These are phyloP conservation scores for Gerris lacustris DNA, from an alignment of 2,888 invertebrate species.

Conservation along the genomic window DNA sequence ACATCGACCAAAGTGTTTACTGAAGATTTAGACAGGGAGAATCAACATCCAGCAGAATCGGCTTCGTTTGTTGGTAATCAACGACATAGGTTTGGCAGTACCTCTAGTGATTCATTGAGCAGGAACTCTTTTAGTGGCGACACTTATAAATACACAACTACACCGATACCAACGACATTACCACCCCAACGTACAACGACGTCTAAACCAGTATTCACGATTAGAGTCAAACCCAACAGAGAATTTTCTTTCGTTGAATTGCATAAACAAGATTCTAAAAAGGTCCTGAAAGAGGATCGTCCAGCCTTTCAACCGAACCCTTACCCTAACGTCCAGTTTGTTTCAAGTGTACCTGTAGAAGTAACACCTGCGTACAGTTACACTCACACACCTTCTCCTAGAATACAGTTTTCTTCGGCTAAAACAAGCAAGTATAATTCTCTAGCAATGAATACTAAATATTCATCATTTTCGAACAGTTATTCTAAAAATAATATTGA, in stretches of 20 bases:
- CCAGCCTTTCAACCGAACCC: conserved; percentile 24
- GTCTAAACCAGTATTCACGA: conserved; percentile 26
- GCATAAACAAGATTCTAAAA: conserved; percentile 19
- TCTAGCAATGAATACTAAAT: background rate
- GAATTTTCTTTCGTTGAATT: conserved; percentile 28
- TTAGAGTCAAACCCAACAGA: conserved; percentile 26
- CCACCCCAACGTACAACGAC: conserved; percentile 2
- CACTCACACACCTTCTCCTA: background rate
- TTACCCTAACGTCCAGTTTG: background rate
- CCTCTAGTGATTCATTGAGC: background rate
- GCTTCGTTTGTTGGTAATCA: conserved; percentile 50
- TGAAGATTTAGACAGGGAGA: conserved; percentile 38
- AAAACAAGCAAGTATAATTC: conserved; percentile 1
- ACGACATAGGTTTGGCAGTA: background rate
- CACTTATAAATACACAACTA: conserved; percentile 8
- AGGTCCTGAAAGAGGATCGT: conserved; percentile 34
- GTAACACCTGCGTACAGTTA: background rate
- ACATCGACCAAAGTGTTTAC: conserved; percentile 2
- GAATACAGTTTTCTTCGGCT: background rate
- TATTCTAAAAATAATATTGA: background rate
- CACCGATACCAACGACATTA: background rate
- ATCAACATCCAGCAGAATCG: conserved; percentile 61
- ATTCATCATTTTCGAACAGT: background rate
- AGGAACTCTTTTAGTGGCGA: conserved; percentile 12
- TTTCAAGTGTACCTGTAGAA: background rate